A percentile compares a stretch with the other conserved stretches of the same genome.
Conservation (phyloP, 2,888 invertebrate species). For the Digitonthophagus gazella region DNA sequence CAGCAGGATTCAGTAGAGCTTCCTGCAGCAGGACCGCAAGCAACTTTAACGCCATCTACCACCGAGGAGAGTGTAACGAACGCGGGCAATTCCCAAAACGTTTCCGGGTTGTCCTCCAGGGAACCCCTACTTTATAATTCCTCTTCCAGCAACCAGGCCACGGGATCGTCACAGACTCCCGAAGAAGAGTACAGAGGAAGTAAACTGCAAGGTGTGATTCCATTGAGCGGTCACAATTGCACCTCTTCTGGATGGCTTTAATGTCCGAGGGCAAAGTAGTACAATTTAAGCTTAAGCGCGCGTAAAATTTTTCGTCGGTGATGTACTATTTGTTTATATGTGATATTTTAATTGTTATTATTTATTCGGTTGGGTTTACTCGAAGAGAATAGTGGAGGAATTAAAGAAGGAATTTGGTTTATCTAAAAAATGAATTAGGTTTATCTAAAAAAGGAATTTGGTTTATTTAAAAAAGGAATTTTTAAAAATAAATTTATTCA, state of each 20-base stretch:
- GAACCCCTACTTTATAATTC: conserved; percentile 64
- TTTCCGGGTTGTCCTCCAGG: conserved; percentile 50
- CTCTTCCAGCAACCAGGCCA: conserved; percentile 50
- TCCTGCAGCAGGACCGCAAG: conserved; percentile 39
- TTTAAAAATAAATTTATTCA: too few species aligned
- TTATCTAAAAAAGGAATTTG: too few species aligned
- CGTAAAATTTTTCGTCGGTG: neutral
- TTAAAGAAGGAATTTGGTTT: too few species aligned
- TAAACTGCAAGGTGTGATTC: conserved; percentile 71
- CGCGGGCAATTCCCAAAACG: conserved; percentile 36
- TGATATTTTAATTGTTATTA: neutral
- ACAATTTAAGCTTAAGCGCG: conserved; percentile 17
- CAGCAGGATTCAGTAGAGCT: conserved; percentile 60
- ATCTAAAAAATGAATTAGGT: too few species aligned
- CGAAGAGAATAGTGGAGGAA: too few species aligned
- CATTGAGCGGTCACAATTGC: conserved; percentile 70
- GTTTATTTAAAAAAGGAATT: too few species aligned
- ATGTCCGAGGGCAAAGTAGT: conserved; percentile 21
- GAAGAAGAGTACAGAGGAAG: conserved; percentile 51
- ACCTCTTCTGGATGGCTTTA: conserved; percentile 64
- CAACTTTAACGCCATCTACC: conserved; percentile 57
- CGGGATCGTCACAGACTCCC: conserved; percentile 49
- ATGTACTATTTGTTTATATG: neutral
- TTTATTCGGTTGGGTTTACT: neutral
- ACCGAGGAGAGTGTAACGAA: conserved; percentile 56